A percentile compares a stretch with the other conserved stretches of the same genome.
phyloP scores from a whole-genome alignment of 1,140 invertebrate genomes.

The Rhyzopertha dominica region DNA sequence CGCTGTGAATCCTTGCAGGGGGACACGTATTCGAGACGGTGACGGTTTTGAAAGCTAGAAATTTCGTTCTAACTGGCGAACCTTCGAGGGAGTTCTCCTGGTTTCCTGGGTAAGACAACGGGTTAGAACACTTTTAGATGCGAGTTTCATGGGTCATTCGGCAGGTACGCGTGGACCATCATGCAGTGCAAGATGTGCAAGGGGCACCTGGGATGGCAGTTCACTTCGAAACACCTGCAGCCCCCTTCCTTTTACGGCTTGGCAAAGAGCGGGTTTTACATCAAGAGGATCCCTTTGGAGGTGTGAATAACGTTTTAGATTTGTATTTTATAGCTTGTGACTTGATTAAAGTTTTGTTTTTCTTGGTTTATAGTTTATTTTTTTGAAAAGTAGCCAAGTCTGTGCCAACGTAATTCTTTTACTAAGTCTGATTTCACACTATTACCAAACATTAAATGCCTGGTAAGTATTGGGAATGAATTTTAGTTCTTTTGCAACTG shows the following conservation, averaged over 20 bases:
- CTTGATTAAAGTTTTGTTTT: no score
- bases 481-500: no score
- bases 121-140: slow-evolving; percentile 2
- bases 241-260: slow-evolving; percentile 71
- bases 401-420: no score
- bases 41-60: slow-evolving; percentile 62
- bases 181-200: slow-evolving; percentile 61
- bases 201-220: slow-evolving; percentile 75
- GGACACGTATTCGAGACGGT: slow-evolving; percentile 79
- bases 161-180: slow-evolving; percentile 76
- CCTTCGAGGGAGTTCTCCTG: slow-evolving; percentile 70
- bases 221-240: slow-evolving; percentile 59
- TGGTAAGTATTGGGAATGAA: no score
- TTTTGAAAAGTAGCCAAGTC: no score
- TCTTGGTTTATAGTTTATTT: no score
- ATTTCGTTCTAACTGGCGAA: slow-evolving; percentile 52
- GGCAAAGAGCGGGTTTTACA: slow-evolving; percentile 46
- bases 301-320: no score
- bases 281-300: no score
- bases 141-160: slow-evolving; percentile 12
- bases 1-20: slow-evolving; percentile 41
- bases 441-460: no score
- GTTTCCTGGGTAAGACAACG: slow-evolving; percentile 71
- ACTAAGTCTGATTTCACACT: no score
- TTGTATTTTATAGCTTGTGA: no score